These are phyloP conservation scores for Mythimna albipuncta DNA, from an alignment of 2,888 invertebrate genomes.

Conservation along the genomic window DNA sequence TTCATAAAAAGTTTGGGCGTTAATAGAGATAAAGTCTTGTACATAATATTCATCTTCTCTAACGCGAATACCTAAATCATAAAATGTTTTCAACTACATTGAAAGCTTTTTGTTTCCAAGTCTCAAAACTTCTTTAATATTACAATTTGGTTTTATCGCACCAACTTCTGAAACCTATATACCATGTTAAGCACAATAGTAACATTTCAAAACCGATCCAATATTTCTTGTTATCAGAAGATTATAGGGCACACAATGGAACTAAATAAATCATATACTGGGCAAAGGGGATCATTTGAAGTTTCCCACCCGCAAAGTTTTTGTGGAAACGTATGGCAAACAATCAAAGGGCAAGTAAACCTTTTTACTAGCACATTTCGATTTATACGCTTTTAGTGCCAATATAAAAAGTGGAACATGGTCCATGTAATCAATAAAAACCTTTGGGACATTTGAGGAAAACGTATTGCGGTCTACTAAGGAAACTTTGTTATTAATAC, in stretches of 20 bases:
- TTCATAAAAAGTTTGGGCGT: conserved; percentile 6
- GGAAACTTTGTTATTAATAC: conserved; percentile 53
- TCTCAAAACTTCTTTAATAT: background rate
- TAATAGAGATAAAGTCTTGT: conserved; percentile 3
- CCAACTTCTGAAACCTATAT: background rate
- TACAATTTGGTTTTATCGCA: background rate
- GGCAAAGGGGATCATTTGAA: conserved; percentile 63
- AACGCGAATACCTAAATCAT: conserved; percentile 2
- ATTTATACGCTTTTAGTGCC: conserved; percentile 77
- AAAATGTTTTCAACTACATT: conserved; percentile 16
- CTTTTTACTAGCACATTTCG: conserved; percentile 79
- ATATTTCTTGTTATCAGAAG: conserved; percentile 51
- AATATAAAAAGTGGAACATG: conserved; percentile 76
- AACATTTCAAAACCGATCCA: conserved; percentile 11
- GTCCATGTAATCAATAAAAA: conserved; percentile 79
- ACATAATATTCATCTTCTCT: conserved; percentile 3
- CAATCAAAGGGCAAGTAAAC: conserved; percentile 83
- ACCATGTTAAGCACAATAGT: background rate
- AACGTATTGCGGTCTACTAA: conserved; percentile 52
- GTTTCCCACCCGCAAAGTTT: conserved; percentile 63
- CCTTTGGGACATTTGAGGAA: conserved; percentile 66
- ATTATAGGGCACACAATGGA: conserved; percentile 60
- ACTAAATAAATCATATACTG: conserved; percentile 70
- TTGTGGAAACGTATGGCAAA: conserved; percentile 76
- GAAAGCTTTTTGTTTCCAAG: conserved; percentile 25